Conservation (phyloP, 2,797 vertebrate genomes). For the Glossophaga mutica region DNA sequence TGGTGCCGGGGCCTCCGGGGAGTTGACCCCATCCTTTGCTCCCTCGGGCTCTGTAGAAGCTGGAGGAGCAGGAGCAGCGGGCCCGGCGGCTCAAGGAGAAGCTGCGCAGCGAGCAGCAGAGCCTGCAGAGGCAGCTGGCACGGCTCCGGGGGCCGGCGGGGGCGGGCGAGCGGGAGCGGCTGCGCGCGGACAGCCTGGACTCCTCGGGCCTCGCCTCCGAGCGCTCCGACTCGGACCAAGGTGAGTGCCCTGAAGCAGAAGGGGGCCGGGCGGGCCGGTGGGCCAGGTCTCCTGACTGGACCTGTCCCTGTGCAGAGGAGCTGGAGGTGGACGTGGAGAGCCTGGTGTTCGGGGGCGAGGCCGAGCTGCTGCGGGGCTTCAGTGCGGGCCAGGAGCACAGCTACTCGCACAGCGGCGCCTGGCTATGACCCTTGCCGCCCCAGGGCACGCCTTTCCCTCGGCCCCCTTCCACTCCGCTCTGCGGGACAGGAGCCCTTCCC, state of each 20-base stretch:
- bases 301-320: slow-evolving; percentile 85
- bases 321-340: slow-evolving; percentile 93
- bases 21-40: not conserved
- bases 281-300: not conserved
- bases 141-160: slow-evolving; percentile 81
- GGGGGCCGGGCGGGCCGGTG: accelerated
- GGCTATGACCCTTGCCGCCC: slow-evolving; percentile 83
- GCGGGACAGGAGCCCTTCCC: not conserved
- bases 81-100: slow-evolving; percentile 88
- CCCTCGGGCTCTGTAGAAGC: slow-evolving; percentile 82
- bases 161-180: slow-evolving; percentile 79
- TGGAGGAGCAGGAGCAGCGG: slow-evolving; percentile 91
- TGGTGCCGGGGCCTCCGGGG: not conserved
- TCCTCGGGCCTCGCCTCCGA: slow-evolving; percentile 90
- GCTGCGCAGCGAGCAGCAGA: slow-evolving; percentile 89
- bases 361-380: slow-evolving; percentile 84
- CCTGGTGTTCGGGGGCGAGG: slow-evolving; percentile 85
- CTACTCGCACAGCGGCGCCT: slow-evolving; percentile 87
- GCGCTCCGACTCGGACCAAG: slow-evolving; percentile 92
- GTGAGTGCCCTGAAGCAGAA: slow-evolving; percentile 72
- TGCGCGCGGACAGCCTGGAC: slow-evolving; percentile 90
- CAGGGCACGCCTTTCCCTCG: not conserved
- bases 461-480: not conserved
- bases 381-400: slow-evolving; percentile 89
- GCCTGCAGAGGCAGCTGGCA: slow-evolving; percentile 87